Percentiles rank a stretch among this genome's conserved stretches.
Evolutionary conservation across 1,140 invertebrate genomes (phyloP).

Genomic region (Neodiprion virginianus): DNA sequence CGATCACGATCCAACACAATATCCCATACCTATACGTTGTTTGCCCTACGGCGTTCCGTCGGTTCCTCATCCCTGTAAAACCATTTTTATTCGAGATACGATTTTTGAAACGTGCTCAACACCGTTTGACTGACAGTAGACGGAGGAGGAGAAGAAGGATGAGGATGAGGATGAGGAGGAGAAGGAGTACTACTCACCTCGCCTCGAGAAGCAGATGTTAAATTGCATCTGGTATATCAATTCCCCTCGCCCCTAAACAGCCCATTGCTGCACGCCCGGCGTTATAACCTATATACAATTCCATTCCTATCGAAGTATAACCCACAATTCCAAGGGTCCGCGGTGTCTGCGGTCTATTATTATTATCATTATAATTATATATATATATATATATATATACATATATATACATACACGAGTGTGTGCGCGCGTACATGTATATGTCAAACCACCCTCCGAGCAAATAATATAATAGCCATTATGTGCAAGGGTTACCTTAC

Average conservation of each 20-base stretch:
- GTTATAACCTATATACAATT: not conserved
- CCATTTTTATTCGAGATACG: no score
- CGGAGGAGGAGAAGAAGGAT: not conserved
- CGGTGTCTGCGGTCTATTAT: conserved; percentile 5
- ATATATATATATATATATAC: not conserved
- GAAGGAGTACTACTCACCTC: not conserved
- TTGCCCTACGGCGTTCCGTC: no score
- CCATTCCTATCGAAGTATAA: not conserved
- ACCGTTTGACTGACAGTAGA: conserved; percentile 2
- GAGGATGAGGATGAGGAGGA: no score
- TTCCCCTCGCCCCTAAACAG: not conserved
- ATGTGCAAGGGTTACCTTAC: not conserved
- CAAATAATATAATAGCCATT: conserved; percentile 6
- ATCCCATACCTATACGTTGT: no score
- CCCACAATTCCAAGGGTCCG: not conserved
- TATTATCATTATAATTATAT: not conserved
- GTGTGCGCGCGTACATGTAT: not conserved
- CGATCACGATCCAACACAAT: no score
- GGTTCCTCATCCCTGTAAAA: no score
- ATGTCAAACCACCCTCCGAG: not conserved
- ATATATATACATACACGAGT: no score
- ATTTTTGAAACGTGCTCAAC: no score
- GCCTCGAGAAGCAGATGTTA: conserved; percentile 1
- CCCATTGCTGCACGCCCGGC: not conserved
- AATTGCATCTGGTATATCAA: conserved; percentile 4